phyloP scores from a whole-genome alignment of 1,140 invertebrate species.

The Harlomillsia oculata region DNA sequence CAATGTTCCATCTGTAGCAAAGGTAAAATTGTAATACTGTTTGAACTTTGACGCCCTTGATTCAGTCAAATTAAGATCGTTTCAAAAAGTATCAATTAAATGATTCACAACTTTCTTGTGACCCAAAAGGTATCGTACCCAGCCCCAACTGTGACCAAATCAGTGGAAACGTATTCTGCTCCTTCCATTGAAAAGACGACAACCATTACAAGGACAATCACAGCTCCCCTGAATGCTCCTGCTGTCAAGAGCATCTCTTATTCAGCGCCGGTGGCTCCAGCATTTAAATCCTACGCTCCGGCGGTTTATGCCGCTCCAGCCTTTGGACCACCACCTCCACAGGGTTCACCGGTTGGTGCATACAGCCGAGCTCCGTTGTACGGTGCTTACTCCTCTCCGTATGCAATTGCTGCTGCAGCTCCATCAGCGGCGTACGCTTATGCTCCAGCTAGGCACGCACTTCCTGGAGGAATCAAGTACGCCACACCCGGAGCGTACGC shows the following conservation, averaged over 20 bases:
- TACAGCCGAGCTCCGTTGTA: neutral
- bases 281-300: slow-evolving; percentile 10
- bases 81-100: neutral
- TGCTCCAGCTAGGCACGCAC: slow-evolving; percentile 7
- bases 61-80: neutral
- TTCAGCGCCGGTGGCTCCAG: slow-evolving; percentile 18
- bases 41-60: neutral
- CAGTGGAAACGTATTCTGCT: slow-evolving; percentile 32
- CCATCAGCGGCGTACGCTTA: slow-evolving; percentile 13
- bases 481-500: slow-evolving; percentile 18
- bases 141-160: slow-evolving; percentile 31
- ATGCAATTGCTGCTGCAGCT: neutral
- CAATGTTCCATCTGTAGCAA: slow-evolving; percentile 33
- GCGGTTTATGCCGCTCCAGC: slow-evolving; percentile 15
- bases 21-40: slow-evolving; percentile 13
- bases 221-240: slow-evolving; percentile 31
- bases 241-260: slow-evolving; percentile 24
- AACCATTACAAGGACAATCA: slow-evolving; percentile 32
- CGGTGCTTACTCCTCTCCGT: neutral
- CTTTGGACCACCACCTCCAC: no score
- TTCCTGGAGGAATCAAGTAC: neutral
- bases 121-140: slow-evolving; percentile 23
- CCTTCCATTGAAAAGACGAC: slow-evolving; percentile 35
- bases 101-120: neutral
- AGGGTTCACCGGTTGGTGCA: no score